Evolutionary conservation across 2,888 invertebrate species (phyloP), one percentile per base, ranked within the genome.

Genomic region (Beris chalybata): DNA sequence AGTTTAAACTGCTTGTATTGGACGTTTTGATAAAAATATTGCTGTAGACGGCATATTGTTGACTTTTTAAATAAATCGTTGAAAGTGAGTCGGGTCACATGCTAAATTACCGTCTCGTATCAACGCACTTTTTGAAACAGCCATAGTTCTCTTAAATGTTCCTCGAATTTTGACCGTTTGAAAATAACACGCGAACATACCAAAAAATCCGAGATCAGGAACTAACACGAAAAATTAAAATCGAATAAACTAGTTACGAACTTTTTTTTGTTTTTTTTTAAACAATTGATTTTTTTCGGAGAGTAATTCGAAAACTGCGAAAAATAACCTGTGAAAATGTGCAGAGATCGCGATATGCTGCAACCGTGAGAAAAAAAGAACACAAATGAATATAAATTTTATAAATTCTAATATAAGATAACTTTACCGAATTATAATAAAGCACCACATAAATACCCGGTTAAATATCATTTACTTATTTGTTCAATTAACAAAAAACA

Each of bases 51-150:
- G 5, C 38, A 38, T 50, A 15, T 22, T 29, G 50, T 29, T 61
- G 38, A 38, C 52, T 31, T 61, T 52, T 32, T 61, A 61, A 52
- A n/a, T 32, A 11, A 38, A 61, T 12, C 4, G 48, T 50, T 50
- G 50, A 13, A 61, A 13, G 50, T 57, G 67, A 67, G 64, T 53
- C 68, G 45, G 71, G 72, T 76, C 78, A 78, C 76, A 93, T 93
- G 93, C 92, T 93, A 87, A 93, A 91, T 84, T 89, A 93, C 89
- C 90, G 93, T 85, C 87, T 93, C 79, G 93, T 93, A 74, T 92
- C 93, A 81, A 93, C 93, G 80, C 93, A 93, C 83, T 93, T 93
- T 82, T 84, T 93, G 82, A 93, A 93, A 85, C 93, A 93, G 83
- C 93, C 93, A 87, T 93, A 92, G 89, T 86, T 85, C 38, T 38